phyloP scores from a whole-genome alignment of 2,888 invertebrate species.

The Timandra comae region DNA sequence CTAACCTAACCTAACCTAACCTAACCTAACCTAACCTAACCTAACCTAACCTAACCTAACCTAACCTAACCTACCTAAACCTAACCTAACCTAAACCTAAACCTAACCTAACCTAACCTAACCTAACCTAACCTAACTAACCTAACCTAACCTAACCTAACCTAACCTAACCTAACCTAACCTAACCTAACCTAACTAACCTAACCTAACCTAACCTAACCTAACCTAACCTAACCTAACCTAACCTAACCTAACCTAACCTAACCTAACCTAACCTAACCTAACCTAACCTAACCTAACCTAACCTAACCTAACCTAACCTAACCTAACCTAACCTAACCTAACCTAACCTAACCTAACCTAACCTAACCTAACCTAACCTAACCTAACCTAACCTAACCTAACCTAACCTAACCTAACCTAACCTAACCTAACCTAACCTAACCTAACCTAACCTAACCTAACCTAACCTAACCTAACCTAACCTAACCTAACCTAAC shows the following conservation, averaged over 20 bases:
- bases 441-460: background rate
- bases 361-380: background rate
- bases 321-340: background rate
- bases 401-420: background rate
- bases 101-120: background rate
- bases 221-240: constrained; percentile 3
- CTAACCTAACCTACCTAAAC: too few relatives aligned
- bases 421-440: background rate
- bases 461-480: background rate
- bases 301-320: constrained; percentile 1
- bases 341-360: background rate
- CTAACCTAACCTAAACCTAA: constrained; percentile 1
- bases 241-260: constrained; percentile 3
- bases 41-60: constrained; percentile 3
- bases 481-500: background rate
- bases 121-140: background rate
- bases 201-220: constrained; percentile 3
- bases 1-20: constrained; percentile 3
- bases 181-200: constrained; percentile 3
- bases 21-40: constrained; percentile 3
- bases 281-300: constrained; percentile 2
- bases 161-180: constrained; percentile 3
- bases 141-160: constrained; percentile 3
- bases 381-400: background rate
- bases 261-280: constrained; percentile 1